These are phyloP conservation scores for Ariolimax columbianus DNA, from an alignment of 2,888 invertebrate species.

Conservation along the genomic window DNA sequence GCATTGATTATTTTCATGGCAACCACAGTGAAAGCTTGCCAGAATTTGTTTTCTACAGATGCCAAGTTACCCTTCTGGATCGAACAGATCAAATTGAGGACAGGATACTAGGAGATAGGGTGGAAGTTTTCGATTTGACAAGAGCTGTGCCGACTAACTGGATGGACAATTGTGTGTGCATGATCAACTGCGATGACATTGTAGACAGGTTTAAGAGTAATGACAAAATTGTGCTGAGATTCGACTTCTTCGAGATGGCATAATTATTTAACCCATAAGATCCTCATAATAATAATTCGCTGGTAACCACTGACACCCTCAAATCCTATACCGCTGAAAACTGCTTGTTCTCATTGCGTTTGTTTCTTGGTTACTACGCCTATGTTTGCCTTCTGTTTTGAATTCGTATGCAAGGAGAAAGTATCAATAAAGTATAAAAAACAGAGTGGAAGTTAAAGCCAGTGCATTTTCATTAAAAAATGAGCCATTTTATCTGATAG, in stretches of 20 bases:
- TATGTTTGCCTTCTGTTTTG: too few relatives aligned
- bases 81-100: slow-evolving; percentile 7
- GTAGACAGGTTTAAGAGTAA: not conserved
- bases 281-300: too few relatives aligned
- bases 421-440: too few relatives aligned
- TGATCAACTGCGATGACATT: not conserved
- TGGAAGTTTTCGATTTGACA: slow-evolving; percentile 3
- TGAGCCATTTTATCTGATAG: too few relatives aligned
- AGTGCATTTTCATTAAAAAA: too few relatives aligned
- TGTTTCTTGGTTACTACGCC: too few relatives aligned
- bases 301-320: too few relatives aligned
- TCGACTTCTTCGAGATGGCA: slow-evolving; percentile 11
- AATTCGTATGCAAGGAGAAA: too few relatives aligned
- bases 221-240: slow-evolving; percentile 3
- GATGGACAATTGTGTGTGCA: not conserved
- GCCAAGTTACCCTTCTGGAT: slow-evolving; percentile 8
- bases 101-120: not conserved
- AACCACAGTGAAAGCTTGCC: not conserved
- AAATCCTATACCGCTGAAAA: too few relatives aligned
- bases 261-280: not conserved
- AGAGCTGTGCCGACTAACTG: not conserved
- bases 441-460: too few relatives aligned
- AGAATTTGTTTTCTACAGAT: slow-evolving; percentile 8
- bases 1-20: slow-evolving; percentile 27
- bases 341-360: too few relatives aligned